Percentiles rank a stretch among this genome's conserved stretches.
phyloP scores from a whole-genome alignment of 2,113 vertebrate species.

The Myotis lucifugus region DNA sequence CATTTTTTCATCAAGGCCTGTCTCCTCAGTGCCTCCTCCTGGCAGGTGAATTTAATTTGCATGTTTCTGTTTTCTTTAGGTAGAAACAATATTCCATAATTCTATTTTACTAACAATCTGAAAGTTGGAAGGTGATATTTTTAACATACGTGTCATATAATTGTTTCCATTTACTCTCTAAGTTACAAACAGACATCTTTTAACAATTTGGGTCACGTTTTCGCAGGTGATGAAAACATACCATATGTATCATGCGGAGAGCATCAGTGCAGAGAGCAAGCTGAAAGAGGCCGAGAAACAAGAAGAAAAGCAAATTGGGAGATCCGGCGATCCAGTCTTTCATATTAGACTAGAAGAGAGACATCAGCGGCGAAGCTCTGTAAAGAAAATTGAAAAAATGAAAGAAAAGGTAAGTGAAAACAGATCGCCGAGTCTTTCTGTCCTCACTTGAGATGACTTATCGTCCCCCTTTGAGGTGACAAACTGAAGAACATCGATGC shows the following conservation, averaged over 20 bases:
- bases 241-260: constrained; percentile 99
- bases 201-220: constrained; percentile 65
- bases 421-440: background rate
- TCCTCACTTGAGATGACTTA: constrained; percentile 43
- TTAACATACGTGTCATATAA: background rate
- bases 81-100: background rate
- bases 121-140: constrained; percentile 45
- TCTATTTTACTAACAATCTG: constrained; percentile 40
- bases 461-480: constrained; percentile 31
- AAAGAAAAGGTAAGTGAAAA: constrained; percentile 94
- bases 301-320: constrained; percentile 96
- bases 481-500: background rate
- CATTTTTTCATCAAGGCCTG: constrained; percentile 49
- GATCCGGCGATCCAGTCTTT: constrained; percentile 93
- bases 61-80: constrained; percentile 51
- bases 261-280: constrained; percentile 97
- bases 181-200: constrained; percentile 1
- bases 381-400: constrained; percentile 99
- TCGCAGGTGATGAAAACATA: constrained; percentile 99
- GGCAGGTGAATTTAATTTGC: constrained; percentile 60
- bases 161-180: constrained; percentile 22
- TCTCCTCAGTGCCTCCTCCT: constrained; percentile 36
- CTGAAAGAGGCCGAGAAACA: constrained; percentile 98
- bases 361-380: constrained; percentile 95
- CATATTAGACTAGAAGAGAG: constrained; percentile 94